Evolutionary conservation across 2,888 invertebrate genomes (phyloP), one percentile per base, ranked within the genome.

Genomic region (Hirtodrosophila confusa): DNA sequence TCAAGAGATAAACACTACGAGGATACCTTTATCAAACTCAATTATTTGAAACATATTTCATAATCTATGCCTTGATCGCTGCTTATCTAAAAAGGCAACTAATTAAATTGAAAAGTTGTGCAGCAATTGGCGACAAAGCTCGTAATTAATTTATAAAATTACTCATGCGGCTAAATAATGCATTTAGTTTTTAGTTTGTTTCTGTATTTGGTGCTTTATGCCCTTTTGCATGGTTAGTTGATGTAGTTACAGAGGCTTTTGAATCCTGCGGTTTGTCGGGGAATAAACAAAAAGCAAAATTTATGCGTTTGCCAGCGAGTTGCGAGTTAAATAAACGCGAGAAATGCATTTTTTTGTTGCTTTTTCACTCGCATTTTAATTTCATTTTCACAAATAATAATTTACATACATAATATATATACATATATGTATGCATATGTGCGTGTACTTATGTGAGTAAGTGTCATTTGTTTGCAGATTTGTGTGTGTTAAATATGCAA

Each of bases 61-160:
- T 36, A 10, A 24, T 11, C 11, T 37, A 5, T n/a, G n/a, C 11
- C 11, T 11, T 11, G 4, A 5, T 11, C 6, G n/a, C 9, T n/a
- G 35, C 29, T n/a, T 37, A 8, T 50, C 17, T 23, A 5, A 61
- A 55, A 66, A 47, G 47, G 45, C 4, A 35, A 57, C 57, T 82
- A 78, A 85, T 80, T 82, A 70, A 68, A 60, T 44, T 58, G 40
- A 56, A 73, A 68, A 65, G 58, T 56, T 75, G 56, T 60, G 56
- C 60, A 62, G 45, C 45, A 69, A 62, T 68, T 62, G 68, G 27
- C 47, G 40, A 36, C 50, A 54, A 48, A 57, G 70, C 55, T 70
- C 41, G 66, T 82, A 82, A 82, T 77, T 76, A 79, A 79, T 68
- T 86, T 86, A 77, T 77, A 61, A 58, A 75, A 74, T 76, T 72